A percentile compares a stretch with the other conserved stretches of the same genome.
phyloP scores from a whole-genome alignment of 1,140 invertebrate genomes.

The Lasioglossum baleicum region DNA sequence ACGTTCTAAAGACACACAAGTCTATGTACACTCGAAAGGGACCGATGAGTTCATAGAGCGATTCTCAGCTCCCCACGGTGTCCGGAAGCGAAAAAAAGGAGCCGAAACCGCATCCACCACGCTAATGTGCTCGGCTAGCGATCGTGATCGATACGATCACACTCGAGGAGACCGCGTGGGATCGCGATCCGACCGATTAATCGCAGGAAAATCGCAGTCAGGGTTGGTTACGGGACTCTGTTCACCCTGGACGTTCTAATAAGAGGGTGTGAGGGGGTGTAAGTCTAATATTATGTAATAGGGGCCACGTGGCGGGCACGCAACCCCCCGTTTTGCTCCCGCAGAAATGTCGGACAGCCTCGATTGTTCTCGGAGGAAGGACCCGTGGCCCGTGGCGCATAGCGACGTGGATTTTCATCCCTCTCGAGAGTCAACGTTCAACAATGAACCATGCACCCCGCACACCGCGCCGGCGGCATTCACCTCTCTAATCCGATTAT shows the following conservation, averaged over 20 bases:
- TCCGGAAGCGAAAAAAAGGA: not conserved
- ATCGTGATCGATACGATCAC: constrained; percentile 51
- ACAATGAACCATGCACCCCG: constrained; percentile 57
- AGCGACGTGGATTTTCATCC: constrained; percentile 60
- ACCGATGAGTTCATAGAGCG: too few species aligned
- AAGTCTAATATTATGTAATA: constrained; percentile 59
- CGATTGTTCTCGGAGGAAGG: constrained; percentile 46
- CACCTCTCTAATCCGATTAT: constrained; percentile 70
- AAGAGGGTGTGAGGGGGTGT: constrained; percentile 49
- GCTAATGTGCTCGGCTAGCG: not conserved
- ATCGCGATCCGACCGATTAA: constrained; percentile 16
- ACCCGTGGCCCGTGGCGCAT: constrained; percentile 8
- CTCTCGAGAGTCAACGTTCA: constrained; percentile 61
- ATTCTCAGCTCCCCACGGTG: not conserved
- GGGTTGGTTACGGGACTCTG: constrained; percentile 12
- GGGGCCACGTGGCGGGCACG: constrained; percentile 53
- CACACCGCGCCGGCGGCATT: constrained; percentile 51
- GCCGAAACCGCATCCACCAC: constrained; percentile 4
- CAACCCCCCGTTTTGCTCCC: constrained; percentile 37
- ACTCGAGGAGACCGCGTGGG: constrained; percentile 60
- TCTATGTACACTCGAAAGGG: too few species aligned
- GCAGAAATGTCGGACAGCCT: constrained; percentile 26
- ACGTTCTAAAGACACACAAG: too few species aligned
- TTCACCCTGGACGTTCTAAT: constrained; percentile 11
- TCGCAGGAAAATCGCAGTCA: constrained; percentile 38